A percentile compares a stretch with the other conserved stretches of the same genome.
phyloP scores from a whole-genome alignment of 2,888 invertebrate species.

The Dicyrtoma fusca region DNA sequence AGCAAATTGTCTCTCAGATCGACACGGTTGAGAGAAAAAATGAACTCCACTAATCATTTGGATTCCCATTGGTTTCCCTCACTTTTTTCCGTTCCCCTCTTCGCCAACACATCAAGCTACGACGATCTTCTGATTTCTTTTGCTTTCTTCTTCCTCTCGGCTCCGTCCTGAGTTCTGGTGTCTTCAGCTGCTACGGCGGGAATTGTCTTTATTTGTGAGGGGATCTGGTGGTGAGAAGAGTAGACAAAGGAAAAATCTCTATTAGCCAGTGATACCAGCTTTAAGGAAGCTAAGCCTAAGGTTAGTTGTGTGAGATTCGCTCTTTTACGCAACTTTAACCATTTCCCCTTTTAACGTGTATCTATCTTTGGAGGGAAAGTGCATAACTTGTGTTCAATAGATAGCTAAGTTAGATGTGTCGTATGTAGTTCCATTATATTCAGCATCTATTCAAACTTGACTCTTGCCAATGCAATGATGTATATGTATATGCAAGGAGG shows the following conservation, averaged over 20 bases:
- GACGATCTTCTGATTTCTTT: background rate
- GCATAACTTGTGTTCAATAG: too few species aligned
- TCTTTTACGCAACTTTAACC: background rate
- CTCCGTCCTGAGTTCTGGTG: background rate
- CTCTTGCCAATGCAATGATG: too few species aligned
- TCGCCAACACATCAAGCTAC: too few species aligned
- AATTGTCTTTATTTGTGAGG: background rate
- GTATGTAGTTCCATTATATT: too few species aligned
- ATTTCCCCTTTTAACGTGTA: background rate
- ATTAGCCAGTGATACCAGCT: background rate
- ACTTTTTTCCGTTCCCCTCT: too few species aligned
- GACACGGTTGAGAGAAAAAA: conserved; percentile 12
- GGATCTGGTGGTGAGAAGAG: background rate
- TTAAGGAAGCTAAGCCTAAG: conserved; percentile 11
- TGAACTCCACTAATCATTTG: conserved; percentile 14
- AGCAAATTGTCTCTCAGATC: background rate
- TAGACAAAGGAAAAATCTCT: background rate
- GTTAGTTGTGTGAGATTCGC: background rate
- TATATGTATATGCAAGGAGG: background rate
- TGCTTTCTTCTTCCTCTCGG: background rate
- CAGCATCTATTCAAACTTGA: too few species aligned
- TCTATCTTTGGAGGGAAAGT: background rate
- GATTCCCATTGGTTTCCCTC: background rate
- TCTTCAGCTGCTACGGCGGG: background rate
- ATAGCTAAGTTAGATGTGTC: too few species aligned